Conservation (phyloP, 2,113 vertebrate species). For the Muscicapa adusta region DNA sequence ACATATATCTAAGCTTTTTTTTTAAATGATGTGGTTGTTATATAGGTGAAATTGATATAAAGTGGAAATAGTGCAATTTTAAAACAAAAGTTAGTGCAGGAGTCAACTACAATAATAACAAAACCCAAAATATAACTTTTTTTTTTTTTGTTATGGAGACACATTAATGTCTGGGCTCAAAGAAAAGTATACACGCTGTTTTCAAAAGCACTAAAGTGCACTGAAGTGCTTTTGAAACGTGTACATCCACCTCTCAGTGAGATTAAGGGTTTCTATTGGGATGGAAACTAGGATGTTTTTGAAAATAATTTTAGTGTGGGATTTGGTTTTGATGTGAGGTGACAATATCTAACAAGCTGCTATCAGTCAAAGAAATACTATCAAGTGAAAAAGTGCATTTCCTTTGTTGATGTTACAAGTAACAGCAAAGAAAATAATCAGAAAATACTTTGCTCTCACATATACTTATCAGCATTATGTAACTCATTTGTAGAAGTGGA, state of each 20-base stretch:
- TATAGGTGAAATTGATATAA: conserved; percentile 38
- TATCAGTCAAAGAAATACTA: background rate
- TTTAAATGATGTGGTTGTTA: background rate
- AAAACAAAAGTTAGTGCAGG: conserved; percentile 61
- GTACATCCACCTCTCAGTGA: background rate
- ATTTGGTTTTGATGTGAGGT: background rate
- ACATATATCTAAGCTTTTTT: conserved; percentile 1
- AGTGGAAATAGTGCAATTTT: conserved; percentile 66
- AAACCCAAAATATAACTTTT: background rate
- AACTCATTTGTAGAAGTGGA: background rate
- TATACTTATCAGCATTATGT: background rate
- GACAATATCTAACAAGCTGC: background rate
- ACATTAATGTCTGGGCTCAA: background rate
- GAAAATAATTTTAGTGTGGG: background rate
- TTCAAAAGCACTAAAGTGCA: background rate
- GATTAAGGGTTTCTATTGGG: background rate
- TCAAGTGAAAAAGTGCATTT: conserved; percentile 23
- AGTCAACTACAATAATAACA: background rate
- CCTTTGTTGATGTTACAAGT: background rate
- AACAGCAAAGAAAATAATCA: background rate
- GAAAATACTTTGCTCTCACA: background rate
- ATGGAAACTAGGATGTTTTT: background rate
- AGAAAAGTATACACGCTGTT: background rate
- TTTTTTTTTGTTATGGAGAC: background rate
- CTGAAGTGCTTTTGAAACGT: background rate